A percentile compares a stretch with the other conserved stretches of the same genome.
phyloP scores from a whole-genome alignment of 1,140 invertebrate species.

The Drosophila serrata region DNA sequence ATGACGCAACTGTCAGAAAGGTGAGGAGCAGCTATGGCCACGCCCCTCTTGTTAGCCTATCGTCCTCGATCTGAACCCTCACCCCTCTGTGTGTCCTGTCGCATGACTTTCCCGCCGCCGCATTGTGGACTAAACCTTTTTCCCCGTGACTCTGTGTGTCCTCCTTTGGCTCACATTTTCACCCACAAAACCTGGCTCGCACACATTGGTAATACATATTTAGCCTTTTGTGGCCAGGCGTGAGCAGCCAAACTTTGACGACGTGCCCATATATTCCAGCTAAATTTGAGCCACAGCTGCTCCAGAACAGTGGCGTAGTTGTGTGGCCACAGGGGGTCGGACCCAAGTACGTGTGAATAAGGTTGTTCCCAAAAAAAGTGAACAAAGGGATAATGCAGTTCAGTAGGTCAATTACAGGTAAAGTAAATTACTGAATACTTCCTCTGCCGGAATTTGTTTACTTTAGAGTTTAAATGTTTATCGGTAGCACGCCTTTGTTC shows the following conservation, averaged over 20 bases:
- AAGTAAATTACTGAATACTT: not conserved
- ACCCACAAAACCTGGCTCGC: conserved; percentile 41
- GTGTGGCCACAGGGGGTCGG: conserved; percentile 13
- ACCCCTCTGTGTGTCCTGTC: conserved; percentile 34
- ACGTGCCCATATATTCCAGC: conserved; percentile 76
- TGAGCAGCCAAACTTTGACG: conserved; percentile 67
- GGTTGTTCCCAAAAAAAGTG: not conserved
- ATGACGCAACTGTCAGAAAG: conserved; percentile 79
- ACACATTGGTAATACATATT: conserved; percentile 37
- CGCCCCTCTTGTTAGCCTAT: conserved; percentile 61
- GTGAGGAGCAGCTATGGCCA: conserved; percentile 36
- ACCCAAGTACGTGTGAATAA: conserved; percentile 14
- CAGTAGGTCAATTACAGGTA: conserved; percentile 17
- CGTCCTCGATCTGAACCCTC: conserved; percentile 23
- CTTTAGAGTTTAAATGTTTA: not conserved
- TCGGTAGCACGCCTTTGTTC: not conserved
- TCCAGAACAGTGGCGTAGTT: conserved; percentile 51
- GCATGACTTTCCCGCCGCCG: conserved; percentile 52
- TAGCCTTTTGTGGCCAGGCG: conserved; percentile 75
- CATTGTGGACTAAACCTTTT: conserved; percentile 29
- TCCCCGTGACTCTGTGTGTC: conserved; percentile 27
- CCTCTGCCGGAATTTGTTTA: not conserved
- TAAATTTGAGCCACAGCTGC: conserved; percentile 68
- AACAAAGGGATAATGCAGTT: conserved; percentile 7
- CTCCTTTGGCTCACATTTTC: conserved; percentile 56